Base-by-base conservation (phyloP, 1,140 invertebrate species). In the Adelges cooleyi region DNA sequence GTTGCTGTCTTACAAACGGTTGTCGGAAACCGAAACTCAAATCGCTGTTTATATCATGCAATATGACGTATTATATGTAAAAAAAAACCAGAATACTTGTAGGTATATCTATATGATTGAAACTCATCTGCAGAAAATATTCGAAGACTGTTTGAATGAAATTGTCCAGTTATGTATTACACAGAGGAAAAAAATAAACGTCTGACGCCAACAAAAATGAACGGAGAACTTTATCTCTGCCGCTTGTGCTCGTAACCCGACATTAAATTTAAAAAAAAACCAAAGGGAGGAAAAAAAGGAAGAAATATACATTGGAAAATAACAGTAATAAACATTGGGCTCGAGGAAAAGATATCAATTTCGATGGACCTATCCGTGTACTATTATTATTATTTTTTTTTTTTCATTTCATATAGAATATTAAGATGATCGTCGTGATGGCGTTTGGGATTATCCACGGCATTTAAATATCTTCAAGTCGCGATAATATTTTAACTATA, bases 301-400 rank as follows among this genome's bases (percentile, higher is more conserved):
- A n/a, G n/a, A n/a, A n/a, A n/a, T n/a, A n/a, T n/a, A 59, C 54
- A 59, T 59, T 59, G 22, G 56, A 62, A 62, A 62, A 62, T 62
- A 62, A 62, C 56, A 62, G 56, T 62, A 62, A 62, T 62, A 62
- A 62, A 62, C 33, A 18, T 62, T 8, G 40, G 18, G 54, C 20
- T 27, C 40, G 46, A 18, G 56, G 27, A 62, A 62, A 46, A 62
- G 56, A 62, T 62, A 59, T 59, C 40, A 59, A 59, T 59, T 62
- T 62, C 56, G 27, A 62, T 42, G 56, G 11, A 62, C 42, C 38
- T 62, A 62, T 62, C 56, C 33, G 29, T 46, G 18, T 46, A 46
- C 10, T 48, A 48, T 48, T 46, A 40, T 56, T 22, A 10, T 25
- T 22, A n/a, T 56, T 38, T 23, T 40, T 53, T 29, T 33, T 59